phyloP scores from a whole-genome alignment of 2,113 vertebrate species.

The Phyllopteryx taeniolatus region DNA sequence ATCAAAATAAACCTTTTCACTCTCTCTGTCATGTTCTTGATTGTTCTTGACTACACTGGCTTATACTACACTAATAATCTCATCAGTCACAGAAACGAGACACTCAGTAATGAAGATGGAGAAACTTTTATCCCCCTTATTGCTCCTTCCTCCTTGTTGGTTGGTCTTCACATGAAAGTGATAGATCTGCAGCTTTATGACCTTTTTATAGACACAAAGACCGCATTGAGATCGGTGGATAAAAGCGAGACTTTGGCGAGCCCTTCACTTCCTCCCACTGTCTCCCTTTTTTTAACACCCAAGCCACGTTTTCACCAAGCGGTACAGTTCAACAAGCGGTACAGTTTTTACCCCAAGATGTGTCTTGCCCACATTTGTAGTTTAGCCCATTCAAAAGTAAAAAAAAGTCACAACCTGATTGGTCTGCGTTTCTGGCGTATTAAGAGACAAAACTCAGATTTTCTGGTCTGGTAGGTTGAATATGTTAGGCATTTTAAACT shows the following conservation, averaged over 20 bases:
- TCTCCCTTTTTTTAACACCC: neutral
- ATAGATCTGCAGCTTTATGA: slow-evolving; percentile 68
- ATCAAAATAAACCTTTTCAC: slow-evolving; percentile 26
- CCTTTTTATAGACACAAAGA: slow-evolving; percentile 67
- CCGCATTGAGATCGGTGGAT: slow-evolving; percentile 56
- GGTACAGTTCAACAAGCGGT: slow-evolving; percentile 4
- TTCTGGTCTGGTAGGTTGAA: too few relatives aligned
- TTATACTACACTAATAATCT: slow-evolving; percentile 47
- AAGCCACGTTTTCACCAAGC: neutral
- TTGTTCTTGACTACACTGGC: slow-evolving; percentile 41
- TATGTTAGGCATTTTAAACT: too few relatives aligned
- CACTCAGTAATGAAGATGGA: slow-evolving; percentile 47
- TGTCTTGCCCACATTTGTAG: too few relatives aligned
- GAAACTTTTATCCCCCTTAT: slow-evolving; percentile 36
- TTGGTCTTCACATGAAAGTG: slow-evolving; percentile 64
- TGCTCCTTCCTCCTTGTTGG: neutral
- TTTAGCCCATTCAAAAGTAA: too few relatives aligned
- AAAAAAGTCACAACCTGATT: too few relatives aligned
- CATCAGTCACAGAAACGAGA: slow-evolving; percentile 53
- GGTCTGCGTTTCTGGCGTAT: too few relatives aligned
- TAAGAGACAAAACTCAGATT: too few relatives aligned
- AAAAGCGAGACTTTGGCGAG: slow-evolving; percentile 48
- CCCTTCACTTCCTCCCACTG: slow-evolving; percentile 27
- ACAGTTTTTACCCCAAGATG: neutral
- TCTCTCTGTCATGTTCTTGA: slow-evolving; percentile 42